Base-by-base conservation (phyloP, 1,140 invertebrate species). In the Coptotermes formosanus region DNA sequence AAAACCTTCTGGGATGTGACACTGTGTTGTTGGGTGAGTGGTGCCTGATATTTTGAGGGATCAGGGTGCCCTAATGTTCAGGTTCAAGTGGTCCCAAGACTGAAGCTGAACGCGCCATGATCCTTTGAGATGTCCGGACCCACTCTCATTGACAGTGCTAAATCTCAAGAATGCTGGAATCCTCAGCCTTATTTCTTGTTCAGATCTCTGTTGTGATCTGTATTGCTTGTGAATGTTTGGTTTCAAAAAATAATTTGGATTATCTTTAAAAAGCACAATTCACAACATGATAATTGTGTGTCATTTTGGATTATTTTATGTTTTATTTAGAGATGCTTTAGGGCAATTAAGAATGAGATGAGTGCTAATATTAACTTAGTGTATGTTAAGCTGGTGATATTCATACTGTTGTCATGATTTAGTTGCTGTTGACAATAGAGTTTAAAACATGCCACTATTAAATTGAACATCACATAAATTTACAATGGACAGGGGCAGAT, bases 401-500 rank as follows among this genome's bases (percentile, higher is more conserved):
- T 75, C n/a, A 30, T 75, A 55, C 52, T 55, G 16, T 21, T 55
- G 19, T 55, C 52, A 19, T 55, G 16, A 21, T 55, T 55, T 16
- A 12, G 19, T 55, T 55, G 52, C 25, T 75, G 14, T 75, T 30
- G n/a, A 75, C 14, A 75, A 75, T 9, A 30, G n/a, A 75, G 25
- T 30, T 75, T 38, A 25, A 75, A 75, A 75, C 14, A 75, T 75
- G n/a, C 9, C n/a, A 30, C n/a, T 25, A 75, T 25, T 75, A 8
- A 25, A 75, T 30, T 75, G 64, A 48, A 75, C 64, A 75, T n/a
- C 64, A 75, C 64, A 75, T 75, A 75, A 75, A 75, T 25, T 75
- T 30, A 75, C 3, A 25, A 30, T 75, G 64, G 64, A 75, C 64
- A 75, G 64, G 7, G 64, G n/a, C 25, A 75, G 25, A 75, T 8